Base-by-base conservation (phyloP, 1,140 invertebrate species). In the Drosophila takahashii region DNA sequence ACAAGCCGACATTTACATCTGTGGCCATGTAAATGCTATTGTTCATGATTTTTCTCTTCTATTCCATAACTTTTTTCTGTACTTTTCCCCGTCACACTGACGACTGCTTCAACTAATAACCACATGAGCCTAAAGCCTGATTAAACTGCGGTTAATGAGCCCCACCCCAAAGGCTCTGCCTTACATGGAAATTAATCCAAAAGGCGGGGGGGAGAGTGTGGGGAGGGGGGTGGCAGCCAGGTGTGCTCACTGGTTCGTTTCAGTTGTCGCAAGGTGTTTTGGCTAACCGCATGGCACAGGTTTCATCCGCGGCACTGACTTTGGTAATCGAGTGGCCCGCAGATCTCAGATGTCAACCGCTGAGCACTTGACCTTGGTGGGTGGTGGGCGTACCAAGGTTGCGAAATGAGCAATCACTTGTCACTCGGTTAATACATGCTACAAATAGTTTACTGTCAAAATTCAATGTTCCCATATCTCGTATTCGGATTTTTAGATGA, bases 111-210 rank as follows among this genome's bases (percentile, higher is more conserved):
- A 89, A 89, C 84, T 89, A 89, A 89, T 89, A 89, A 80, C 84
- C 84, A 62, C 84, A 83, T 53, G 74, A 65, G 65, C 66, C 83
- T 77, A 80, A 84, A 80, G 70, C 73, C 69, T 78, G 84, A 89
- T 89, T 89, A 89, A 89, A 51, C 84, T 89, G 84, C 84, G 84
- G 84, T 89, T 89, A 89, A 89, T 89, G 84, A 84, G 84, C 65
- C 73, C 76, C 71, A 41, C 74, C 50, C 18, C 29, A 29, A 29
- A 27, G 11, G 26, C 13, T 10, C 22, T 22, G 22, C 9, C 47
- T 32, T n/a, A 16, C 44, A 57, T 37, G 57, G 67, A 61, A 72
- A 52, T 73, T 47, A 50, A 73, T 47, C 36, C 70, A 34, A 10
- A 22, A 47, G 18, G 15, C 9, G 34, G 16, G 16, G 16, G 16